Evolutionary conservation across 2,113 vertebrate genomes (phyloP).

Genomic region (Chiloscyllium plagiosum): DNA sequence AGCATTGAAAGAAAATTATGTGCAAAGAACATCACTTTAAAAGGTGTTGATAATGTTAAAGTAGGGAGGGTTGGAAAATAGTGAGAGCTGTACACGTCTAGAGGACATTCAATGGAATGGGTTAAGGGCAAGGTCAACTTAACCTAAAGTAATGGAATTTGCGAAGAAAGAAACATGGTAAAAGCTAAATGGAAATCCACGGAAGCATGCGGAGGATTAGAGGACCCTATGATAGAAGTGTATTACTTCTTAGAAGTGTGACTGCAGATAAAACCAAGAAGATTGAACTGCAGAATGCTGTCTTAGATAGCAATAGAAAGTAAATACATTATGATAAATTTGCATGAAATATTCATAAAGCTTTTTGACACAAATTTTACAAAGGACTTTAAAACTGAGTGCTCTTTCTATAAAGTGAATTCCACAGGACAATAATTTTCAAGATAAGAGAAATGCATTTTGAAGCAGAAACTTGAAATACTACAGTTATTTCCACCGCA

Average conservation of each 20-base stretch:
- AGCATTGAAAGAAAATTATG: background rate
- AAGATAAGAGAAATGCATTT: background rate
- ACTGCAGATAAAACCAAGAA: background rate
- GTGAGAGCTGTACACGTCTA: background rate
- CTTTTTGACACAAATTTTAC: background rate
- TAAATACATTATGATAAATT: background rate
- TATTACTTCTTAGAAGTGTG: background rate
- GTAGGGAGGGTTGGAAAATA: background rate
- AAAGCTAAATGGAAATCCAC: background rate
- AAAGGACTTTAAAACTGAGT: background rate
- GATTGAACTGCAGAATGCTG: too few species aligned
- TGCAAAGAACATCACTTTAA: background rate
- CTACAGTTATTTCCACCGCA: background rate
- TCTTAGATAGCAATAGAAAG: background rate
- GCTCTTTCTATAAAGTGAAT: background rate
- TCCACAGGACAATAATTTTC: background rate
- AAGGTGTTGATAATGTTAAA: background rate
- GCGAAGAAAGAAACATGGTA: background rate
- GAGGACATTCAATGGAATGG: background rate
- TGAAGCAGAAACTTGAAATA: background rate
- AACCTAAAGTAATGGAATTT: background rate
- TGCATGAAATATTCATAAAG: background rate
- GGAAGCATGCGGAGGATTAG: background rate
- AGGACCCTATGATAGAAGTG: background rate
- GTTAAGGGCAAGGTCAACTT: background rate